phyloP scores from a whole-genome alignment of 2,888 invertebrate genomes.

The Apamea monoglypha region DNA sequence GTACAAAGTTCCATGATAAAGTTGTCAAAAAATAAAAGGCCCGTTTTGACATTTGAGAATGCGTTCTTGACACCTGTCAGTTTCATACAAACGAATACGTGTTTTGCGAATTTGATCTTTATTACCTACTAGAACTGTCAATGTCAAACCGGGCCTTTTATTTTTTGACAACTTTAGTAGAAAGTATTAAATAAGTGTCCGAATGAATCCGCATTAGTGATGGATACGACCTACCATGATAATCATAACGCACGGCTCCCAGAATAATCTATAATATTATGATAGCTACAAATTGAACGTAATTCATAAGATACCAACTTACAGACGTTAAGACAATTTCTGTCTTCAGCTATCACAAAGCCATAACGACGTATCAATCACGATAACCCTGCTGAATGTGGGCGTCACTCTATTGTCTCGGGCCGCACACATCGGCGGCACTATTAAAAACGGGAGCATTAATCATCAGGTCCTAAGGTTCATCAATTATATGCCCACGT shows the following conservation, averaged over 20 bases:
- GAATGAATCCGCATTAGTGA: neutral
- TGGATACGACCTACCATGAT: neutral
- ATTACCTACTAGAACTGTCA: no score
- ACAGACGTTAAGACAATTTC: neutral
- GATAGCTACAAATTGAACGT: neutral
- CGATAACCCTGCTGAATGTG: constrained; percentile 64
- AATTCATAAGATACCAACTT: neutral
- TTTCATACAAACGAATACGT: no score
- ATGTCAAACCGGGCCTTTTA: no score
- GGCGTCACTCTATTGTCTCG: constrained; percentile 70
- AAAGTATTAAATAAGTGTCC: neutral
- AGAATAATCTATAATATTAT: neutral
- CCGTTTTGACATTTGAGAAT: no score
- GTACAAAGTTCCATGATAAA: neutral
- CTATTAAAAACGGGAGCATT: constrained; percentile 73
- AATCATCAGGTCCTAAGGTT: constrained; percentile 70
- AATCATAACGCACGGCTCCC: no score
- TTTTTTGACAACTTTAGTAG: no score
- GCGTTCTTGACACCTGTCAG: no score
- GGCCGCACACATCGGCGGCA: constrained; percentile 70
- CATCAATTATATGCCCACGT: constrained; percentile 72
- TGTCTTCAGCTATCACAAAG: neutral
- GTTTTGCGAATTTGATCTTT: no score
- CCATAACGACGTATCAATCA: constrained; percentile 69
- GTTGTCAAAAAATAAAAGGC: no score